Evolutionary conservation across 35 echinoderm and acorn worm species (phyloP).

Genomic region (Hemicentrotus pulcherrimus): DNA sequence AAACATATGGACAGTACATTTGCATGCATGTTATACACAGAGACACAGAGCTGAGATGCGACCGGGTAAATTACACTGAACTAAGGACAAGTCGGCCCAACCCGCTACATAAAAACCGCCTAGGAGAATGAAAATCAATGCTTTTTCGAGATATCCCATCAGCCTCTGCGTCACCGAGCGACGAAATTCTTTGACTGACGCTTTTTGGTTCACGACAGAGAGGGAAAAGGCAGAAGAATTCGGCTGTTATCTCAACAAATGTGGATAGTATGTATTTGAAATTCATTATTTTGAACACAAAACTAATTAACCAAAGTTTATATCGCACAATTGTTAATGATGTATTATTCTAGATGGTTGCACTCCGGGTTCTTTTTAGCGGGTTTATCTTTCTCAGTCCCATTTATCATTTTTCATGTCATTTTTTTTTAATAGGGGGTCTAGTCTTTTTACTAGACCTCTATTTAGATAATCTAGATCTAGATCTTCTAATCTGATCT

Average conservation of each 20-base stretch:
- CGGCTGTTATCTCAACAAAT: background rate
- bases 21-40: background rate
- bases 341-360: too few relatives aligned
- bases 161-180: constrained; percentile 9
- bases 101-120: background rate
- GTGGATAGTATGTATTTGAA: background rate
- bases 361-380: too few relatives aligned
- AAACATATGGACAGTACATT: background rate
- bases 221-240: background rate
- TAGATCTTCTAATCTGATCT: too few relatives aligned
- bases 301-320: too few relatives aligned
- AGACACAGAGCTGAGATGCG: background rate
- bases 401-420: too few relatives aligned
- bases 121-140: background rate
- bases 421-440: too few relatives aligned
- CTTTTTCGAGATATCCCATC: background rate
- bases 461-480: too few relatives aligned
- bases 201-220: background rate
- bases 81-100: background rate
- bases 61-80: background rate
- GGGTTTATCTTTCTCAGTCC: too few relatives aligned
- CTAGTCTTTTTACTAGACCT: too few relatives aligned
- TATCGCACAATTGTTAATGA: too few relatives aligned
- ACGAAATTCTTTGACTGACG: constrained; percentile 33
- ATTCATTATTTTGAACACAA: background rate